A percentile compares a stretch with the other conserved stretches of the same genome.
phyloP scores from a whole-genome alignment of 2,888 invertebrate genomes.

The Epinotia nisella region DNA sequence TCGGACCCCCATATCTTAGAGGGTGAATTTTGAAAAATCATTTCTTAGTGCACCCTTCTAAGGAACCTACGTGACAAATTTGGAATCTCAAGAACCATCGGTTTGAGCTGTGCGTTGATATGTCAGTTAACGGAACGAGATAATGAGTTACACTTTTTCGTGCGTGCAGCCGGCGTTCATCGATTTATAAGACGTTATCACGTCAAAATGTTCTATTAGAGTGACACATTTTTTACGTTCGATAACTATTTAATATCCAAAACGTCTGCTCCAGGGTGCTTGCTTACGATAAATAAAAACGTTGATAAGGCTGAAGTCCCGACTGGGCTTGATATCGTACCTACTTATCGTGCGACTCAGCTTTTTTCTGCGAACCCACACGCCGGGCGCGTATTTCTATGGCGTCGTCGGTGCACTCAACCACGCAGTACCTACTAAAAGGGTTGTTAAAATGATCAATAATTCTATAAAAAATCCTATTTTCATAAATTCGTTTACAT shows the following conservation, averaged over 20 bases:
- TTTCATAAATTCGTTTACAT: not conserved
- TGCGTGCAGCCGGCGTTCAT: too few species aligned
- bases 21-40: too few species aligned
- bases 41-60: too few species aligned
- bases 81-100: too few species aligned
- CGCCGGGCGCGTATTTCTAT: slow-evolving; percentile 47
- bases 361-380: slow-evolving; percentile 67
- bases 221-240: not conserved
- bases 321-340: slow-evolving; percentile 68
- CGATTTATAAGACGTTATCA: too few species aligned
- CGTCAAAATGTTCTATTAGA: too few species aligned
- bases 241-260: slow-evolving; percentile 13
- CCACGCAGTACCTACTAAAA: slow-evolving; percentile 8
- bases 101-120: too few species aligned
- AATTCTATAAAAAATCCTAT: not conserved
- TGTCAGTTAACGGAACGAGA: too few species aligned
- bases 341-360: slow-evolving; percentile 61
- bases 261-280: slow-evolving; percentile 4
- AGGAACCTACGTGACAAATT: too few species aligned
- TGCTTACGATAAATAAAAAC: slow-evolving; percentile 22
- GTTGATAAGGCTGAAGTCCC: slow-evolving; percentile 58
- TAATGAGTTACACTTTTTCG: too few species aligned
- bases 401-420: slow-evolving; percentile 61
- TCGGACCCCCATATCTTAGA: too few species aligned
- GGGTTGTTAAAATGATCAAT: slow-evolving; percentile 1